Percentiles rank a stretch among this genome's conserved stretches.
Evolutionary conservation across 1,140 invertebrate species (phyloP).

Genomic region (Drosophila sechellia): DNA sequence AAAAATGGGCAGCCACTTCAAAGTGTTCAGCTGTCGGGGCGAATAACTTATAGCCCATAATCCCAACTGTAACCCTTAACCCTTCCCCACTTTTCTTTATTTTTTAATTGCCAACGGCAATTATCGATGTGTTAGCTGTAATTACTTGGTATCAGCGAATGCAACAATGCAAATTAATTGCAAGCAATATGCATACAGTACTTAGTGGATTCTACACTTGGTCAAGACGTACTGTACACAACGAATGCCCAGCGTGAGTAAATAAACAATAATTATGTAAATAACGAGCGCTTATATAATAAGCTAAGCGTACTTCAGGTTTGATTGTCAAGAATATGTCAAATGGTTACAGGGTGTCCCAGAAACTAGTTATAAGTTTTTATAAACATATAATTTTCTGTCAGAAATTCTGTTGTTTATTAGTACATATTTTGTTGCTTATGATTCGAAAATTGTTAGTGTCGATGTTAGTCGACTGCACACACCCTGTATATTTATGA

Average conservation of each 20-base stretch:
- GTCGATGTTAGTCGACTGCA: too few relatives aligned
- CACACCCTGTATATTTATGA: conserved; percentile 11
- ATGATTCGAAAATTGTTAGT: too few relatives aligned
- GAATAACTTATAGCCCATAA: conserved; percentile 10
- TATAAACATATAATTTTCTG: too few relatives aligned
- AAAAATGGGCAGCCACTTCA: conserved; percentile 41
- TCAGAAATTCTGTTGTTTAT: too few relatives aligned
- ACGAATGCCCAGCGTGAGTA: conserved; percentile 33
- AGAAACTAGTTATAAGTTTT: too few relatives aligned
- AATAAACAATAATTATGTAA: conserved; percentile 53
- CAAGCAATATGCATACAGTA: not conserved
- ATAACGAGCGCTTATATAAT: conserved; percentile 36
- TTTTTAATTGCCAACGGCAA: not conserved
- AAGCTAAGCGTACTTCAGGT: conserved; percentile 2
- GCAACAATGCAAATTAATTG: conserved; percentile 27
- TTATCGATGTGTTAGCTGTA: conserved; percentile 1
- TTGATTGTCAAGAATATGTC: conserved; percentile 19
- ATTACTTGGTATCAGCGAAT: conserved; percentile 14
- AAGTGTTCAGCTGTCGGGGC: conserved; percentile 37
- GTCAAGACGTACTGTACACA: conserved; percentile 2
- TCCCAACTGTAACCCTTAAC: not conserved
- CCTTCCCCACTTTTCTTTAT: not conserved
- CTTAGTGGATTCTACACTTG: conserved; percentile 4
- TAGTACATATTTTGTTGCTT: too few relatives aligned
- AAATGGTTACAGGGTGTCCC: conserved; percentile 6